Evolutionary conservation across 2,113 vertebrate species (phyloP).

Genomic region (Maccullochella peelii): DNA sequence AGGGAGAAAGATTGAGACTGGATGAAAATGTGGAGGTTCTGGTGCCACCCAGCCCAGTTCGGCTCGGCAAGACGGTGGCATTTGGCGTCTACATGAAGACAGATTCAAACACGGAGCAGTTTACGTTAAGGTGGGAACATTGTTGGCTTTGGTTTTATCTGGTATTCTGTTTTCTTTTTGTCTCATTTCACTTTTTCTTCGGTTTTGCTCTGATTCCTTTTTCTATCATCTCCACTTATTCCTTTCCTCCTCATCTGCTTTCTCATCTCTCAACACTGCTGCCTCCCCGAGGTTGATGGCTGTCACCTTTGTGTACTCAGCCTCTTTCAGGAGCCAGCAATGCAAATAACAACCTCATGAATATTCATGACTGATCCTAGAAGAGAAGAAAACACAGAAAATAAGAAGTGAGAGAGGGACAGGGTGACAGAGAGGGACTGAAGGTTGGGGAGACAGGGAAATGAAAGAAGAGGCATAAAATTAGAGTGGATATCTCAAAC

Average conservation of each 20-base stretch:
- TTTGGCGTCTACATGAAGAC: slow-evolving; percentile 89
- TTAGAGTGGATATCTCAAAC: slow-evolving; percentile 15
- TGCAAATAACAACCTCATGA: slow-evolving; percentile 81
- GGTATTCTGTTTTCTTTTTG: slow-evolving; percentile 9
- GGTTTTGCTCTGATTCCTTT: slow-evolving; percentile 22
- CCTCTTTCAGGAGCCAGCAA: slow-evolving; percentile 76
- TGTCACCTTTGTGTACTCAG: slow-evolving; percentile 79
- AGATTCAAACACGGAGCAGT: slow-evolving; percentile 86
- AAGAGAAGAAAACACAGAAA: slow-evolving; percentile 59
- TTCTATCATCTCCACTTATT: slow-evolving; percentile 33
- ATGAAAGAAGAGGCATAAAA: slow-evolving; percentile 16
- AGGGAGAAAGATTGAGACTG: slow-evolving; percentile 85
- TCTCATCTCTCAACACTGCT: slow-evolving; percentile 50
- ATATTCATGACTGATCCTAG: slow-evolving; percentile 64
- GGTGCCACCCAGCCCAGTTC: slow-evolving; percentile 89
- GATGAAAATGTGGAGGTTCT: slow-evolving; percentile 90
- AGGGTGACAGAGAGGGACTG: slow-evolving; percentile 22
- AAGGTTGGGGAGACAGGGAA: slow-evolving; percentile 21
- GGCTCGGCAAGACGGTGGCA: slow-evolving; percentile 89
- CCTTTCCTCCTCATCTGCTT: slow-evolving; percentile 14
- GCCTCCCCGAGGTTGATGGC: slow-evolving; percentile 67
- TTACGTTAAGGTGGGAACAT: slow-evolving; percentile 86
- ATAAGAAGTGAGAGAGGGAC: slow-evolving; percentile 47
- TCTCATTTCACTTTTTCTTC: slow-evolving; percentile 21
- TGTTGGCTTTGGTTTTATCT: background rate